A percentile compares a stretch with the other conserved stretches of the same genome.
Evolutionary conservation across 2,888 invertebrate species (phyloP).

Genomic region (Coecobrya sp.): DNA sequence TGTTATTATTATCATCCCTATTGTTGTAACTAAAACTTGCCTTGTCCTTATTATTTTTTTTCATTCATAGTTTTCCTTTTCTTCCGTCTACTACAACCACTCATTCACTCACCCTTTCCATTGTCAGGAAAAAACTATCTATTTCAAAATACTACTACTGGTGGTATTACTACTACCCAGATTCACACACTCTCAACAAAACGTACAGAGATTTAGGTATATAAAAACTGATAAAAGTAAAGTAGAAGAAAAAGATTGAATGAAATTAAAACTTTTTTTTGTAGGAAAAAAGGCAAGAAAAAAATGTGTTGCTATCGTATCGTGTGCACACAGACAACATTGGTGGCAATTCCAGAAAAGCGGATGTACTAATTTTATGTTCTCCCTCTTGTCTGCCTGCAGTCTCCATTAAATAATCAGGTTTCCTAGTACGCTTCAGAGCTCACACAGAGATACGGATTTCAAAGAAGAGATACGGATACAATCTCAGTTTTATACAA

Average conservation of each 20-base stretch:
- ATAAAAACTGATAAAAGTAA: background rate
- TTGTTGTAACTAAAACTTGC: background rate
- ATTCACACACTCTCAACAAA: background rate
- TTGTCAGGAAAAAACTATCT: constrained; percentile 32
- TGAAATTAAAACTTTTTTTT: constrained; percentile 54
- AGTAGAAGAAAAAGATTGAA: background rate
- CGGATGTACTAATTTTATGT: constrained; percentile 58
- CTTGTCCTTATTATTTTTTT: constrained; percentile 25
- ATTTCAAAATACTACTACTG: background rate
- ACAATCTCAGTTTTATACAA: background rate
- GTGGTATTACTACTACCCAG: background rate
- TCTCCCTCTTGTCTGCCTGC: constrained; percentile 15
- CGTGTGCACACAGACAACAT: background rate
- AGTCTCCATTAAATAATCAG: constrained; percentile 45
- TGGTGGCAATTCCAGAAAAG: constrained; percentile 49
- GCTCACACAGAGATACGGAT: constrained; percentile 27
- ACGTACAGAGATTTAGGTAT: background rate
- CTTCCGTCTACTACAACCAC: background rate
- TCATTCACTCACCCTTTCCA: constrained; percentile 25
- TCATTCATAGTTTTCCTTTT: constrained; percentile 59
- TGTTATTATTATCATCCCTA: background rate
- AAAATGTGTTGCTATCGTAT: constrained; percentile 7
- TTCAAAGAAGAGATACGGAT: background rate
- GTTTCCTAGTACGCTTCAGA: constrained; percentile 41
- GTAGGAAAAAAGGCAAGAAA: constrained; percentile 24